Percentiles rank a stretch among this genome's conserved stretches.
These are phyloP conservation scores for Astropecten irregularis DNA, from an alignment of 53 echinoderm and acorn worm species.

Conservation along the genomic window DNA sequence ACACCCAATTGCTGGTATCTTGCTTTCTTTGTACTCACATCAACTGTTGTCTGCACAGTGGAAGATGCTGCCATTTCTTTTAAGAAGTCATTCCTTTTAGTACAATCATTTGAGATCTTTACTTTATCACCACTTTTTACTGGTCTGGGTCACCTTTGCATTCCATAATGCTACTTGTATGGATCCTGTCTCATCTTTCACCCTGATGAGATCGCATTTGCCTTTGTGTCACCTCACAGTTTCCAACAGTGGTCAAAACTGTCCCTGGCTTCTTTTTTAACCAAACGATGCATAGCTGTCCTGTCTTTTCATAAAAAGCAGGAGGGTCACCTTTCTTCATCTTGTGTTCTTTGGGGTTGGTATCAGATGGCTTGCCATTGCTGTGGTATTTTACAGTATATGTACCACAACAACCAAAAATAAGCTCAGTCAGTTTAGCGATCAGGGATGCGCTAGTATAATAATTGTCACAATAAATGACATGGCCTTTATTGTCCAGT, in stretches of 20 bases:
- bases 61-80: too few relatives aligned
- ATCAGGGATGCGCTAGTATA: conserved; percentile 11
- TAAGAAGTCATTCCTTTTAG: too few relatives aligned
- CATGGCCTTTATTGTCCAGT: conserved; percentile 9
- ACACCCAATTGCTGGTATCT: too few relatives aligned
- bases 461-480: conserved; percentile 18
- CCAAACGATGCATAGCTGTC: conserved; percentile 13
- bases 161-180: too few relatives aligned
- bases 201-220: neutral
- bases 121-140: too few relatives aligned
- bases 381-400: neutral
- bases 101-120: too few relatives aligned
- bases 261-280: conserved; percentile 25
- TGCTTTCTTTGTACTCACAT: too few relatives aligned
- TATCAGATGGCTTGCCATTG: neutral
- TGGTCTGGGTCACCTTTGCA: too few relatives aligned
- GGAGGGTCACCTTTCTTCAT: conserved; percentile 33
- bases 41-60: too few relatives aligned
- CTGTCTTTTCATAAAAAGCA: conserved; percentile 12
- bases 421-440: neutral
- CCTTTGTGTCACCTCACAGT: neutral
- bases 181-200: neutral
- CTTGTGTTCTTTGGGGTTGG: neutral
- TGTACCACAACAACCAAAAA: conserved; percentile 16
- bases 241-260: neutral